Conservation (phyloP, 1,140 invertebrate species). For the Heliconius congener region DNA sequence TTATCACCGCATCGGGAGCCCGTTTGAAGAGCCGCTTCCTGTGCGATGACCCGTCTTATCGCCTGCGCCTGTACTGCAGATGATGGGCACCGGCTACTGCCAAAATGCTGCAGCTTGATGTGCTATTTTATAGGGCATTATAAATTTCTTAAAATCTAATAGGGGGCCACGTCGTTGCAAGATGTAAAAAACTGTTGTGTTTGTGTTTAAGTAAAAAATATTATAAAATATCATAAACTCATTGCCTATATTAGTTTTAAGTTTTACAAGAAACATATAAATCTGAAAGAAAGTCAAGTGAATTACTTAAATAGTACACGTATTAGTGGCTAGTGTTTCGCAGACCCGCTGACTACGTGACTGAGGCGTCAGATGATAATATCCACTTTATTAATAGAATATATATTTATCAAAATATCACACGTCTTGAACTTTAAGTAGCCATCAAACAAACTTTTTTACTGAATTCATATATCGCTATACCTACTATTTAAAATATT, state of each 20-base stretch:
- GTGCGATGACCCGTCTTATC: constrained; percentile 66
- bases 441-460: constrained; percentile 17
- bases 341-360: constrained; percentile 40
- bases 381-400: constrained; percentile 38
- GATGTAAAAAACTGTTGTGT: too few relatives aligned
- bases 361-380: constrained; percentile 35
- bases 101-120: not conserved
- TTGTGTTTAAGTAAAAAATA: too few relatives aligned
- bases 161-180: too few relatives aligned
- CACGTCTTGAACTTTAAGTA: constrained; percentile 26
- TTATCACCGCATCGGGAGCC: constrained; percentile 54
- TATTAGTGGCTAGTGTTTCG: constrained; percentile 28
- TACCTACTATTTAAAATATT: not conserved
- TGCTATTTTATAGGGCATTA: not conserved
- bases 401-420: constrained; percentile 36
- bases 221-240: too few relatives aligned
- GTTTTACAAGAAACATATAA: not conserved
- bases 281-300: not conserved
- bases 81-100: constrained; percentile 31
- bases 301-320: constrained; percentile 21
- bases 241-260: not conserved
- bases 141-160: too few relatives aligned
- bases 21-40: constrained; percentile 72
- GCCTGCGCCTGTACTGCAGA: constrained; percentile 36
- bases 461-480: not conserved